phyloP scores from a whole-genome alignment of 2,888 invertebrate genomes.

The Phlogophora meticulosa region DNA sequence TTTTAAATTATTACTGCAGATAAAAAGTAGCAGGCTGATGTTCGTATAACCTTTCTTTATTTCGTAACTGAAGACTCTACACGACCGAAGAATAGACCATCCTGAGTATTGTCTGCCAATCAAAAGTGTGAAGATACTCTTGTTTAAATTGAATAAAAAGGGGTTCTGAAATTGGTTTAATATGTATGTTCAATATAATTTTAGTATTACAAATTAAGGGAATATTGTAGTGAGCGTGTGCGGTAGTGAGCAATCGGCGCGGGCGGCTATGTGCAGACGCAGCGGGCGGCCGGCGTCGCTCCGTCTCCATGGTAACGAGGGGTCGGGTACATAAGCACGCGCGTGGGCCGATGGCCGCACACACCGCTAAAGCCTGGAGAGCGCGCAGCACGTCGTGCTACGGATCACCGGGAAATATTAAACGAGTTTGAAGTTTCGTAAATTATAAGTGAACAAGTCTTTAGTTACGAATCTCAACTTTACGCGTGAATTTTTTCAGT shows the following conservation, averaged over 20 bases:
- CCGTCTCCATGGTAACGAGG: conserved; percentile 86
- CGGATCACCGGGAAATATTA: conserved; percentile 85
- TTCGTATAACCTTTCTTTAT: conserved; percentile 85
- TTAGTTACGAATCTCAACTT: conserved; percentile 90
- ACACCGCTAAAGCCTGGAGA: conserved; percentile 86
- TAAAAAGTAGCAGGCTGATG: conserved; percentile 86
- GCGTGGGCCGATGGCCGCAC: conserved; percentile 76
- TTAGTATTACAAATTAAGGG: conserved; percentile 56
- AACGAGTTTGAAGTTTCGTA: conserved; percentile 89
- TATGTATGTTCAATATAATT: conserved; percentile 49
- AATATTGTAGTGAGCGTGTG: conserved; percentile 59
- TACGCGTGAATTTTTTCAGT: conserved; percentile 82
- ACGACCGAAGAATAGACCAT: conserved; percentile 68
- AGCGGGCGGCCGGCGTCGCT: conserved; percentile 82
- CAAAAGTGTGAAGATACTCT: conserved; percentile 49
- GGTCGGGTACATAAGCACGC: conserved; percentile 82
- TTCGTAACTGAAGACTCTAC: conserved; percentile 79
- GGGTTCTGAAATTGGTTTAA: conserved; percentile 34
- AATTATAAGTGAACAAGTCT: conserved; percentile 83
- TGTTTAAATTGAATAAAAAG: conserved; percentile 54
- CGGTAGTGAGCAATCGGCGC: conserved; percentile 48
- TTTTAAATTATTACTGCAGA: conserved; percentile 90
- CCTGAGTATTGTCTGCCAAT: conserved; percentile 45
- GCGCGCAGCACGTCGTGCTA: conserved; percentile 89
- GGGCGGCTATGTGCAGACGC: conserved; percentile 70